Percentiles rank a stretch among this genome's conserved stretches.
phyloP scores from a whole-genome alignment of 2,888 invertebrate species.

The Apamea monoglypha region DNA sequence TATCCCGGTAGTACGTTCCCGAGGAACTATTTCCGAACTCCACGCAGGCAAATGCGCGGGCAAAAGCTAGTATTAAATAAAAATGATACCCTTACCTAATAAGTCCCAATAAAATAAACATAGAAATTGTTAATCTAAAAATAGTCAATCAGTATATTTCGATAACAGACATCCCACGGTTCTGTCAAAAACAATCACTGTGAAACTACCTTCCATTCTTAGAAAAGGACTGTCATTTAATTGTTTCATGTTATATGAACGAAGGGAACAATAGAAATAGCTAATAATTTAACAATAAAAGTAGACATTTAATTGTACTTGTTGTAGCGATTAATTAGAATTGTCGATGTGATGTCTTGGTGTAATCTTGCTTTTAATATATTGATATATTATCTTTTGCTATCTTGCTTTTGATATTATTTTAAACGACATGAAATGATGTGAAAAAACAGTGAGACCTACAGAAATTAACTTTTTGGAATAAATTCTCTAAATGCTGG shows the following conservation, averaged over 20 bases:
- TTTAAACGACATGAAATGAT: neutral
- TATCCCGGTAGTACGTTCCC: neutral
- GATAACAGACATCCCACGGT: slow-evolving; percentile 14
- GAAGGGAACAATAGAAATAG: slow-evolving; percentile 15
- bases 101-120: neutral
- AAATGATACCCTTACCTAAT: neutral
- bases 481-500: too few relatives aligned
- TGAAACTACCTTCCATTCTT: slow-evolving; percentile 20
- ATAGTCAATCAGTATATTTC: slow-evolving; percentile 23
- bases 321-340: slow-evolving; percentile 1
- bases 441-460: neutral
- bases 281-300: slow-evolving; percentile 20
- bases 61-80: neutral
- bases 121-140: slow-evolving; percentile 13
- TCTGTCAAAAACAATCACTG: slow-evolving; percentile 36
- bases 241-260: slow-evolving; percentile 13
- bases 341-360: neutral
- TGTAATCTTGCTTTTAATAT: neutral
- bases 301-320: neutral
- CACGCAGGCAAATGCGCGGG: neutral
- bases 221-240: slow-evolving; percentile 4
- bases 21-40: neutral
- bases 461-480: too few relatives aligned
- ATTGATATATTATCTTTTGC: too few relatives aligned
- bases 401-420: too few relatives aligned